These are phyloP conservation scores for Lutjanus argentimaculatus DNA, from an alignment of 2,797 vertebrate genomes.

Conservation along the genomic window DNA sequence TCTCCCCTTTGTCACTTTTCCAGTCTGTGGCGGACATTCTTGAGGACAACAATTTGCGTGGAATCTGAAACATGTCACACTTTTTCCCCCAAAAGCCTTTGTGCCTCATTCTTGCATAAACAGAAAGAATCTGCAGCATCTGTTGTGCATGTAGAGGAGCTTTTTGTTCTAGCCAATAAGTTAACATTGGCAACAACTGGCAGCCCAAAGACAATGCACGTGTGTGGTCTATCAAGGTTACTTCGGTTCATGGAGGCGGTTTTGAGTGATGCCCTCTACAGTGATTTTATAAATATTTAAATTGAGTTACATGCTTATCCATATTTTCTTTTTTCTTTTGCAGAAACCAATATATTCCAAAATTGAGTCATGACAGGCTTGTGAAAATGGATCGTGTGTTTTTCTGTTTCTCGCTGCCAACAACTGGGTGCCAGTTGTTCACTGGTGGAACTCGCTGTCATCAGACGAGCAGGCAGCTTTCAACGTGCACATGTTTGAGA, in stretches of 20 bases:
- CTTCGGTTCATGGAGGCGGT: constrained; percentile 18
- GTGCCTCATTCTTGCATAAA: constrained; percentile 58
- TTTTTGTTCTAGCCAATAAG: constrained; percentile 41
- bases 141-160: constrained; percentile 45
- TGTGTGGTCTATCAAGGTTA: constrained; percentile 66
- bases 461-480: constrained; percentile 36
- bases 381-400: constrained; percentile 35
- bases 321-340: background rate
- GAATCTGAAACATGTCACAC: constrained; percentile 67
- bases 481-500: constrained; percentile 30
- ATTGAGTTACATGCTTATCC: background rate
- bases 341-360: constrained; percentile 16
- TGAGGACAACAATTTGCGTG: constrained; percentile 31
- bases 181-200: constrained; percentile 59
- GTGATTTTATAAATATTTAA: constrained; percentile 13
- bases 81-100: constrained; percentile 43
- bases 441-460: constrained; percentile 45
- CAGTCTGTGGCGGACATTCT: constrained; percentile 39
- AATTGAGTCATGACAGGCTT: constrained; percentile 28
- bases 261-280: constrained; percentile 20
- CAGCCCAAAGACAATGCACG: constrained; percentile 18
- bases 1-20: constrained; percentile 14
- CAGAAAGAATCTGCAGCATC: constrained; percentile 59
- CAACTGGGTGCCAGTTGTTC: constrained; percentile 38
- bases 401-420: constrained; percentile 16